phyloP scores from a whole-genome alignment of 2,113 vertebrate genomes.

The Cyanoderma ruficeps region DNA sequence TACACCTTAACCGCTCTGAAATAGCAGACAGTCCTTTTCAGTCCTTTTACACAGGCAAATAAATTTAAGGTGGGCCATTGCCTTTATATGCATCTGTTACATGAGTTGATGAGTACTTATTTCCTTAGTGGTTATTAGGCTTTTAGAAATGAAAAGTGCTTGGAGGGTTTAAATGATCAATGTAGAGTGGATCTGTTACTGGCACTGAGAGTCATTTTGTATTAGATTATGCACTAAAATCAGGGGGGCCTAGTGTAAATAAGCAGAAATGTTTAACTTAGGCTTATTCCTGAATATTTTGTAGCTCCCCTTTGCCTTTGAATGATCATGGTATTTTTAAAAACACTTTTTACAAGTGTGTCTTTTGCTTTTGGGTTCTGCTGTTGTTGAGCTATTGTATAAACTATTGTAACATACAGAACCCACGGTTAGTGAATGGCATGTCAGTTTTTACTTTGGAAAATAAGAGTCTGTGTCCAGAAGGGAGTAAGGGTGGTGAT shows the following conservation, averaged over 20 bases:
- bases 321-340: background rate
- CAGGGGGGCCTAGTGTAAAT: background rate
- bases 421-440: background rate
- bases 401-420: background rate
- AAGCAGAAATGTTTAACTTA: background rate
- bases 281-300: background rate
- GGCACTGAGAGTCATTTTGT: background rate
- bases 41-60: background rate
- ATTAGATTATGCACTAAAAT: background rate
- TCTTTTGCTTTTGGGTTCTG: background rate
- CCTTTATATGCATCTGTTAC: background rate
- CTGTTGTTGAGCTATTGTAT: background rate
- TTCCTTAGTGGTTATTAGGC: background rate
- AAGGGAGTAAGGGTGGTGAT: background rate
- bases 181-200: background rate
- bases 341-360: background rate
- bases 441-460: background rate
- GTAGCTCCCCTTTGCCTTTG: background rate
- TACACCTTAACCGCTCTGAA: background rate
- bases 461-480: background rate
- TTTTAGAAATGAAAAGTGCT: background rate
- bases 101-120: background rate
- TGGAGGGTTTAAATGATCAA: background rate
- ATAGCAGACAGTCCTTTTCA: background rate
- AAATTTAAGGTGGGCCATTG: background rate